phyloP scores from a whole-genome alignment of 2,113 vertebrate genomes.

The Elaphurus davidianus region DNA sequence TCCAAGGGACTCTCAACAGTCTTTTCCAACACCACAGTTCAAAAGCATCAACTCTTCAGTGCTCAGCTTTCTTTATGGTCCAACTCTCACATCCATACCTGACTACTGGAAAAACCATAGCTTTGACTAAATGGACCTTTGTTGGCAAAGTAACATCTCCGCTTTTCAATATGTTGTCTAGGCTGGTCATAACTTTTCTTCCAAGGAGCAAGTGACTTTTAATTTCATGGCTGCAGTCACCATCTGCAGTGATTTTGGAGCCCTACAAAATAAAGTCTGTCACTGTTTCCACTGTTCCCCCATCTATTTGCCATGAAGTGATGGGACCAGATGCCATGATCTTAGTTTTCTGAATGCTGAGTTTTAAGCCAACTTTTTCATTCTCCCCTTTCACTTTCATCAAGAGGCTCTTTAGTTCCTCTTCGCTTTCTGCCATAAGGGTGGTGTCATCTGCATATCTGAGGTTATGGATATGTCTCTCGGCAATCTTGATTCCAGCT shows the following conservation, averaged over 20 bases:
- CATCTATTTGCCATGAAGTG: not conserved
- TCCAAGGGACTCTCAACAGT: not conserved
- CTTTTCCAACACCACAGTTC: not conserved
- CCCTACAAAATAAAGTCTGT: not conserved
- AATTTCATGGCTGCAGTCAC: not conserved
- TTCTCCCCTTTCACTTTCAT: not conserved
- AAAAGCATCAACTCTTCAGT: not conserved
- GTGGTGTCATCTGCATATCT: not conserved
- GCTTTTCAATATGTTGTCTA: not conserved
- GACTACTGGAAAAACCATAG: not conserved
- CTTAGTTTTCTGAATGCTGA: not conserved
- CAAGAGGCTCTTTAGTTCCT: not conserved
- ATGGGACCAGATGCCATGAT: not conserved
- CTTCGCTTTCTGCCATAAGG: not conserved
- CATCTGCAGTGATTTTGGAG: not conserved
- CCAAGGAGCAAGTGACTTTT: not conserved
- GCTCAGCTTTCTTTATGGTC: not conserved
- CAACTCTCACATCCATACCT: not conserved
- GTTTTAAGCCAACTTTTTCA: not conserved
- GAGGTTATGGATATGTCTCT: not conserved
- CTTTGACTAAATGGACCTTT: not conserved
- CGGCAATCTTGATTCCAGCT: rapidly evolving
- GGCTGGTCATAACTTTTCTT: not conserved
- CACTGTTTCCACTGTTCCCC: not conserved
- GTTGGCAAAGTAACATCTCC: not conserved